Percentiles rank a stretch among this genome's conserved stretches.
These are phyloP conservation scores for Calycopis cecrops DNA, from an alignment of 1,140 invertebrate genomes.

Conservation along the genomic window DNA sequence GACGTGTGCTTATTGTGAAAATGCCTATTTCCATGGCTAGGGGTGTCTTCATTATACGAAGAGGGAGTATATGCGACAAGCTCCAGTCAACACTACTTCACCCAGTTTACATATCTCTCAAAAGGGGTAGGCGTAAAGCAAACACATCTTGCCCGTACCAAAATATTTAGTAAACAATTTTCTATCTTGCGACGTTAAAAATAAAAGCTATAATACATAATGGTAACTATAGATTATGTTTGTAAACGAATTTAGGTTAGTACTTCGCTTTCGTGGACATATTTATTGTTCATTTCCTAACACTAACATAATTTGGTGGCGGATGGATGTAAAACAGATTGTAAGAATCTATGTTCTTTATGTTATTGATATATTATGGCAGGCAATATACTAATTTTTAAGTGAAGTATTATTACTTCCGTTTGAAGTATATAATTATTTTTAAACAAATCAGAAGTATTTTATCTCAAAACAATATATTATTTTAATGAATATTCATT, in stretches of 20 bases:
- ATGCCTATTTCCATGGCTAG: slow-evolving; percentile 15
- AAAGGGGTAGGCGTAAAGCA: slow-evolving; percentile 14
- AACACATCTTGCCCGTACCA: slow-evolving; percentile 12
- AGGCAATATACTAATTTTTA: no score
- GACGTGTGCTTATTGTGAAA: slow-evolving; percentile 11
- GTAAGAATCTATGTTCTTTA: not conserved
- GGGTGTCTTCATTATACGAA: slow-evolving; percentile 21
- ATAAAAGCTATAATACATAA: slow-evolving; percentile 1
- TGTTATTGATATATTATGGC: no score
- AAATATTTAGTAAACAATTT: slow-evolving; percentile 10
- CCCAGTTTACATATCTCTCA: slow-evolving; percentile 25
- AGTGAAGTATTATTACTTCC: no score
- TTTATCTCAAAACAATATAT: no score
- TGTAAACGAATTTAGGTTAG: slow-evolving; percentile 8
- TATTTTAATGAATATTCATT: no score
- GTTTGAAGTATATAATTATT: no score
- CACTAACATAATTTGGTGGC: not conserved
- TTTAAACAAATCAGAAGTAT: no score
- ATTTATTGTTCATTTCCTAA: slow-evolving; percentile 11
- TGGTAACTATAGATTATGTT: not conserved
- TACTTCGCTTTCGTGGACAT: slow-evolving; percentile 7
- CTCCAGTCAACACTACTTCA: slow-evolving; percentile 21
- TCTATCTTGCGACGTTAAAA: slow-evolving; percentile 4
- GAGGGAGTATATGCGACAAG: slow-evolving; percentile 15
- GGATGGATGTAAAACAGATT: not conserved